phyloP scores from a whole-genome alignment of 37 sponge, comb jelly and placozoan genomes.

The Agelas oroides region DNA sequence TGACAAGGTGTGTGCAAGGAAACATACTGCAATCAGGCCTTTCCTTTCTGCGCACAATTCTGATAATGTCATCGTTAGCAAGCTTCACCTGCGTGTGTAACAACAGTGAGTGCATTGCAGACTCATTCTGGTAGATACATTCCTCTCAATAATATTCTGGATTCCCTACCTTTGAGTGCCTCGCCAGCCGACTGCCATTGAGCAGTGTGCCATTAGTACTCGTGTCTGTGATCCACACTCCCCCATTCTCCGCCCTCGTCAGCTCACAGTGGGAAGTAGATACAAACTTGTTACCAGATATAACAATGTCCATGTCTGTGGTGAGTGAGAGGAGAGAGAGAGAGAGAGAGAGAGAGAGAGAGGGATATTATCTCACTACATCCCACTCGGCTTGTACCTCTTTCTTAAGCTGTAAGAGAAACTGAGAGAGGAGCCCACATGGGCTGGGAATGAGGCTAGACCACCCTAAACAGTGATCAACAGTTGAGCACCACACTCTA shows the following conservation, averaged over 20 bases:
- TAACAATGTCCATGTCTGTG: constrained; percentile 56
- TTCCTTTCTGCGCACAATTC: constrained; percentile 35
- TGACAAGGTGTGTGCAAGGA: no score
- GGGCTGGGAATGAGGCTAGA: no score
- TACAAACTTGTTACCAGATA: constrained; percentile 42
- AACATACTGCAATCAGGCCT: constrained; percentile 16
- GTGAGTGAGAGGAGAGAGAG: no score
- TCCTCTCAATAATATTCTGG: background rate
- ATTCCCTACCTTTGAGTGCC: constrained; percentile 38
- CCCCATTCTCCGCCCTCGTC: constrained; percentile 39
- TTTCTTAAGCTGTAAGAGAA: no score
- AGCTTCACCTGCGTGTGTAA: constrained; percentile 46
- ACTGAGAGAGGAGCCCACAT: no score
- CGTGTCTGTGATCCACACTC: constrained; percentile 53
- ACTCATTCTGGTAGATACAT: background rate
- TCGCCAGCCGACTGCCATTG: constrained; percentile 52
- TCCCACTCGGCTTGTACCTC: no score
- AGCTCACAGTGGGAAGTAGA: constrained; percentile 74
- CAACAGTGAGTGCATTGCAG: background rate
- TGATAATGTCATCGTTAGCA: constrained; percentile 31
- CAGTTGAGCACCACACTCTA: no score
- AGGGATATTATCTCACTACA: no score
- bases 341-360: background rate
- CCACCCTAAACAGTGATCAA: no score
- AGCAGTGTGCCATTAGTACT: constrained; percentile 89